Percentiles rank a stretch among this genome's conserved stretches.
Conservation (phyloP, 2,797 vertebrate species). For the Neopelma chrysocephalum region DNA sequence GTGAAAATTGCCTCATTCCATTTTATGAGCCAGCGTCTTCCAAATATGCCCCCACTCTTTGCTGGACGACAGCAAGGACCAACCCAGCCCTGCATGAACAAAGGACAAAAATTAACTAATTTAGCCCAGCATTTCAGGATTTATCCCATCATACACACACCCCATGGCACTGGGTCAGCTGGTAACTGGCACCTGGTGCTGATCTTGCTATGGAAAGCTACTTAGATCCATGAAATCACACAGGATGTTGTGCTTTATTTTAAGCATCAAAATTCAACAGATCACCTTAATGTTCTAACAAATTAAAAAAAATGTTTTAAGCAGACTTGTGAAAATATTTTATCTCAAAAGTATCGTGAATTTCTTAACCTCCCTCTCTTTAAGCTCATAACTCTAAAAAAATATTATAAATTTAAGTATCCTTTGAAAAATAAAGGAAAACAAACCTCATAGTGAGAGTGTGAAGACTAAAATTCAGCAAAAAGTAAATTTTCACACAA, state of each 20-base stretch:
- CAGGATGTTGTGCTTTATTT: neutral
- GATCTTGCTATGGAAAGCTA: neutral
- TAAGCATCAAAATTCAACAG: neutral
- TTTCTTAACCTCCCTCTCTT: neutral
- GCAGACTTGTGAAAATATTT: neutral
- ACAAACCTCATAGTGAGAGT: neutral
- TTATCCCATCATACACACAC: neutral
- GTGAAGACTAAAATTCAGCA: neutral
- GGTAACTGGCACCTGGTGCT: neutral
- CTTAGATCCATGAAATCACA: neutral
- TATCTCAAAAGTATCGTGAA: too few relatives aligned
- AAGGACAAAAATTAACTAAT: neutral
- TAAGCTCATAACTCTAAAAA: neutral
- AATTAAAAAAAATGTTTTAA: neutral
- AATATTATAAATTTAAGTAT: neutral
- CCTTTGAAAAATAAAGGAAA: neutral
- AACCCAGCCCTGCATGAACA: neutral
- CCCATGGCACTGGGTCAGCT: neutral
- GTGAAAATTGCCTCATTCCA: neutral
- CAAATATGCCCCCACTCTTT: neutral
- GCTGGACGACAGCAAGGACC: neutral
- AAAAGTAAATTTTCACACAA: neutral
- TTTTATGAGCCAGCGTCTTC: neutral
- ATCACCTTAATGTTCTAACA: accelerated
- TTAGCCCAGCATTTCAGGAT: neutral